Percentiles rank a stretch among this genome's conserved stretches.
These are phyloP conservation scores for Andricus grossulariae DNA, from an alignment of 1,140 invertebrate genomes.

Conservation along the genomic window DNA sequence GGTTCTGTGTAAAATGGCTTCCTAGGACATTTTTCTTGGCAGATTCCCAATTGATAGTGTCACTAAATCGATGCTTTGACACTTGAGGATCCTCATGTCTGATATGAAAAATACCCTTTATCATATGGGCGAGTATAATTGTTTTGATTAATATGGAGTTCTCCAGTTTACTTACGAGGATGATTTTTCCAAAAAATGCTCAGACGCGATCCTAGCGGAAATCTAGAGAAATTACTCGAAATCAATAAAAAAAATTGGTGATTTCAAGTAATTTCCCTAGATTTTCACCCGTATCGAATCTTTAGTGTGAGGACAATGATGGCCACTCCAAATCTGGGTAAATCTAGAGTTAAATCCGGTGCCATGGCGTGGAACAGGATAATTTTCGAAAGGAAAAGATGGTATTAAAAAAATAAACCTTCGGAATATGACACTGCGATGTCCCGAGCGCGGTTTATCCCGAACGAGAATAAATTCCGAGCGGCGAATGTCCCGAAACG, in stretches of 20 bases:
- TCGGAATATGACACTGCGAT: neutral
- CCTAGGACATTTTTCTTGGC: neutral
- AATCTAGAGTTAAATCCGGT: slow-evolving; percentile 16
- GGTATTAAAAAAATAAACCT: neutral
- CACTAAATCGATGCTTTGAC: neutral
- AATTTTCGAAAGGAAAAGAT: neutral
- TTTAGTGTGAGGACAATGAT: slow-evolving; percentile 19
- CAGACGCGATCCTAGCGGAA: slow-evolving; percentile 2
- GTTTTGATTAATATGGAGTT: neutral
- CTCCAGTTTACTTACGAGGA: neutral
- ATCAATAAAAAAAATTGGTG: slow-evolving; percentile 26
- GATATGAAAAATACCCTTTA: neutral
- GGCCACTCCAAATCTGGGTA: slow-evolving; percentile 27
- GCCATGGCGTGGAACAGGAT: slow-evolving; percentile 6
- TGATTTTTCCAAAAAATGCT: neutral
- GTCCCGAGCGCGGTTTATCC: neutral
- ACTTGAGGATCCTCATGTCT: neutral
- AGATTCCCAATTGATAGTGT: neutral
- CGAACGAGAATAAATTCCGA: slow-evolving; percentile 18
- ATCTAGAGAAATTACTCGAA: slow-evolving; percentile 32
- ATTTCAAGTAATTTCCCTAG: slow-evolving; percentile 32
- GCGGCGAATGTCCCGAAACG: neutral
- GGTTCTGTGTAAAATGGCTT: neutral
- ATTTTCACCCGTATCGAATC: slow-evolving; percentile 29
- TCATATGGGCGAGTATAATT: neutral